Percentiles rank a stretch among this genome's conserved stretches.
These are phyloP conservation scores for Chlorocebus sabaeus DNA, from an alignment of 2,113 vertebrate species.

Conservation along the genomic window DNA sequence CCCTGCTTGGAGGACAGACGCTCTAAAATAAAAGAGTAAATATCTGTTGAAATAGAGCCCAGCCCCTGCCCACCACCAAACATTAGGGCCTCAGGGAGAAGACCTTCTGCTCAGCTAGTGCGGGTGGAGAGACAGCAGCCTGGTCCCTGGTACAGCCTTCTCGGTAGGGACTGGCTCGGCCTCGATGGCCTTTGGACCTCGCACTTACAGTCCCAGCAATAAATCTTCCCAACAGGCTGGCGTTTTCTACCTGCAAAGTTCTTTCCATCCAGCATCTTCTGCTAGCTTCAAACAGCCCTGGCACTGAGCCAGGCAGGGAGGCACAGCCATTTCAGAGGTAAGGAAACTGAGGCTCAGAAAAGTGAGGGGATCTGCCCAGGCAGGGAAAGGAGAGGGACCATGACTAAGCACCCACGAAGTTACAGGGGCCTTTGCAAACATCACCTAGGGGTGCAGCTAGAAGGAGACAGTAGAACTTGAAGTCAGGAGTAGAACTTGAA, in stretches of 20 bases:
- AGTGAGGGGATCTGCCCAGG: background rate
- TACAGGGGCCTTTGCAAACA: background rate
- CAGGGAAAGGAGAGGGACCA: too few relatives aligned
- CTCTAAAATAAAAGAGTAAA: background rate
- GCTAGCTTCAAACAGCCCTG: background rate
- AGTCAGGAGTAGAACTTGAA: background rate
- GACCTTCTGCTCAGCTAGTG: background rate
- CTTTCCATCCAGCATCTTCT: background rate
- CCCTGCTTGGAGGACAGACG: rapidly evolving
- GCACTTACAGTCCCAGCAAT: background rate
- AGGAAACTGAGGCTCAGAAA: background rate
- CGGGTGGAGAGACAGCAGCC: background rate
- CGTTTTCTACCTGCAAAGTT: background rate
- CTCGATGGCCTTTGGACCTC: background rate
- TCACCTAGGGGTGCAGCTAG: background rate
- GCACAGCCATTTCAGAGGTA: too few relatives aligned
- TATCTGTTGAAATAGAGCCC: background rate
- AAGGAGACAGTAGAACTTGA: background rate
- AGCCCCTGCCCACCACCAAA: background rate
- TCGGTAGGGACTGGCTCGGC: rapidly evolving
- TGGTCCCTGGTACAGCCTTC: background rate
- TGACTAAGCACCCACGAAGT: background rate
- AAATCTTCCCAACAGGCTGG: background rate
- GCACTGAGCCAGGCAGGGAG: background rate
- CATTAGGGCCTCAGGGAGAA: background rate